Evolutionary conservation across 2,113 vertebrate species (phyloP), one percentile per base, ranked within the genome.

Genomic region (Cottus gobio): DNA sequence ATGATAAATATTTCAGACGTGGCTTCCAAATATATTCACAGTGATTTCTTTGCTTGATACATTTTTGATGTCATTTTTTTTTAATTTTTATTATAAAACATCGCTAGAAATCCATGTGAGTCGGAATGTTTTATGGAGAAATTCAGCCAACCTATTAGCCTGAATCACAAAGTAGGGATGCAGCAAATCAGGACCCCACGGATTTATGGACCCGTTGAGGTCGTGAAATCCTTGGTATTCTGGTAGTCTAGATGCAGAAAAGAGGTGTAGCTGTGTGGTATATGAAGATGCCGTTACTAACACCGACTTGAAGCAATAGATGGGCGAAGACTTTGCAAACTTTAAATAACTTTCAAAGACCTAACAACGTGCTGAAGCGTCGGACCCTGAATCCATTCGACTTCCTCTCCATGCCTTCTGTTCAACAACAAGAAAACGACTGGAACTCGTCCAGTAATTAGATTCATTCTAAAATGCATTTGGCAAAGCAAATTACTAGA

Each of bases 1-100:
- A 79, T 85, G 34, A 85, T 87, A 50, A 85, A 87, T 88, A 83
- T 86, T 89, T 85, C 15, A 86, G 73, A 79, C 20, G 3, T 57
- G n/a, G 28, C 44, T 62, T 80, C 75, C 48, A 75, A 86, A 85
- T 80, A 70, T 69, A 66, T 78, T 81, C 79, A 31, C 73, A 71
- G 22, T 42, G 46, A 84, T 80, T 82, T 86, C 28, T 52, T 52
- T 37, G 69, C 58, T 71, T 68, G 50, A 60, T 82, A 60, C 20
- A 37, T 13, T 73, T 86, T 82, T 6, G 5, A 52, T 62, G n/a
- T n/a, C 63, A 42, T 76, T 69, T 71, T 87, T 75, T 84, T 50
- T 50, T 8, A n/a, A n/a, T n/a, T n/a, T n/a, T n/a, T n/a, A n/a
- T 76, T 37, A 2, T 22, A 68, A 78, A 70, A 48, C 34, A 60